A percentile compares a stretch with the other conserved stretches of the same genome.
Evolutionary conservation across 2,113 vertebrate genomes (phyloP).

Genomic region (Zosterops japonicus): DNA sequence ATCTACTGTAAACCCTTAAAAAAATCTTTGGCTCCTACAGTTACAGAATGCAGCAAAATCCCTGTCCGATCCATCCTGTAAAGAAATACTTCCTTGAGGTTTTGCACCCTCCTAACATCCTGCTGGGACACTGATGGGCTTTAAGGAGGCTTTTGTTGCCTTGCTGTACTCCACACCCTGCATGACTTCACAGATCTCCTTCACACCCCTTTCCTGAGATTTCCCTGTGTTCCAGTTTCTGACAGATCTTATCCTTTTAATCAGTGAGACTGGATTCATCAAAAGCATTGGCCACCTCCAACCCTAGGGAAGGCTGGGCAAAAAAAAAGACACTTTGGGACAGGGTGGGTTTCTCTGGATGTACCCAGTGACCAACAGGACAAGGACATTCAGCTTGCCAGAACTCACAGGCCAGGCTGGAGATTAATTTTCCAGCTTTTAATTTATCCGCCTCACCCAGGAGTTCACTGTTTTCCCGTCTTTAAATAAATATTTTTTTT

Average conservation of each 20-base stretch:
- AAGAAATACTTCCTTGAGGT: neutral
- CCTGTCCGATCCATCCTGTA: neutral
- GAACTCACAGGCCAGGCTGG: neutral
- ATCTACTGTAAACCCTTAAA: neutral
- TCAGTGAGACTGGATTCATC: neutral
- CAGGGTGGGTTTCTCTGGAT: neutral
- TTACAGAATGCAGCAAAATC: neutral
- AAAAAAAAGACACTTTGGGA: neutral
- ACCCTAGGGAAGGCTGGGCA: neutral
- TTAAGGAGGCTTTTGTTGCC: neutral
- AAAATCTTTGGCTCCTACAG: neutral
- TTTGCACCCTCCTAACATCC: neutral
- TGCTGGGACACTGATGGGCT: neutral
- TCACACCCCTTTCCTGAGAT: neutral
- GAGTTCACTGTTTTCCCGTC: neutral
- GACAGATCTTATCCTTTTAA: neutral
- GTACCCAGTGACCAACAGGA: neutral
- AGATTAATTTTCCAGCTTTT: constrained; percentile 8
- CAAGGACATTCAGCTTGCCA: neutral
- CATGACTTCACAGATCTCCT: neutral
- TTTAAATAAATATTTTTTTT: constrained; percentile 43
- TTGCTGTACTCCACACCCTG: neutral
- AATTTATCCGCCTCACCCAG: neutral
- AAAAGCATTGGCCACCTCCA: neutral
- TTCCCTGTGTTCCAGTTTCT: neutral